These are phyloP conservation scores for Montipora foliosa DNA, from an alignment of 64 coral and sea anemone species.

Conservation along the genomic window DNA sequence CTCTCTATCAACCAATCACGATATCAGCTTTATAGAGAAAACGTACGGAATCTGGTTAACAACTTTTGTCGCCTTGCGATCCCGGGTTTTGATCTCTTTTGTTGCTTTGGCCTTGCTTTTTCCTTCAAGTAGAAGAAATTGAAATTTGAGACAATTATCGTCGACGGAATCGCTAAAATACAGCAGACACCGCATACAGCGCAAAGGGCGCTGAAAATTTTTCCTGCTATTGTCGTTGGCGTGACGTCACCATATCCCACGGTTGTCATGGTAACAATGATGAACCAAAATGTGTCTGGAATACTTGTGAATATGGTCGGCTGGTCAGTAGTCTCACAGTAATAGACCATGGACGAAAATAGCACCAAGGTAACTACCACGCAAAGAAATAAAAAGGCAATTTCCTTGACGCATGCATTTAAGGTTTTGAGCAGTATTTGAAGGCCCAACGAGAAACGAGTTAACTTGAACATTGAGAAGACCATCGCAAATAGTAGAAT, in stretches of 20 bases:
- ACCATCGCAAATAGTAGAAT: constrained; percentile 69
- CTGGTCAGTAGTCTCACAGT: constrained; percentile 50
- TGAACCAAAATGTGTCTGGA: constrained; percentile 94
- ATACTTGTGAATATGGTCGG: constrained; percentile 78
- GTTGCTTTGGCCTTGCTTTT: constrained; percentile 29
- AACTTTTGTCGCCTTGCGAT: neutral
- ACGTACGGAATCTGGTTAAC: neutral
- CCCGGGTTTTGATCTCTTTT: neutral
- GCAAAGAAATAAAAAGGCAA: constrained; percentile 73
- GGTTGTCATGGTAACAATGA: constrained; percentile 96
- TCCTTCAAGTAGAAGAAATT: constrained; percentile 64
- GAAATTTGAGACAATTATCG: constrained; percentile 89
- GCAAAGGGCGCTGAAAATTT: constrained; percentile 83
- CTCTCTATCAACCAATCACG: too few relatives aligned
- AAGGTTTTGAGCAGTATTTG: constrained; percentile 77
- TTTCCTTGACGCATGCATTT: constrained; percentile 66
- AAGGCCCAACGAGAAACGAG: constrained; percentile 88
- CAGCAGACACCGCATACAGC: constrained; percentile 84
- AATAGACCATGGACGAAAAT: constrained; percentile 90
- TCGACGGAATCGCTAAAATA: constrained; percentile 78
- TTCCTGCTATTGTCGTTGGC: constrained; percentile 68
- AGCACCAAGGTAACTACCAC: constrained; percentile 78
- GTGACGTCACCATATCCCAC: constrained; percentile 94
- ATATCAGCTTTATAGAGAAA: neutral
- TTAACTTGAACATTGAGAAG: constrained; percentile 83